phyloP scores from a whole-genome alignment of 2,113 vertebrate species.

The Pontoporia blainvillei region DNA sequence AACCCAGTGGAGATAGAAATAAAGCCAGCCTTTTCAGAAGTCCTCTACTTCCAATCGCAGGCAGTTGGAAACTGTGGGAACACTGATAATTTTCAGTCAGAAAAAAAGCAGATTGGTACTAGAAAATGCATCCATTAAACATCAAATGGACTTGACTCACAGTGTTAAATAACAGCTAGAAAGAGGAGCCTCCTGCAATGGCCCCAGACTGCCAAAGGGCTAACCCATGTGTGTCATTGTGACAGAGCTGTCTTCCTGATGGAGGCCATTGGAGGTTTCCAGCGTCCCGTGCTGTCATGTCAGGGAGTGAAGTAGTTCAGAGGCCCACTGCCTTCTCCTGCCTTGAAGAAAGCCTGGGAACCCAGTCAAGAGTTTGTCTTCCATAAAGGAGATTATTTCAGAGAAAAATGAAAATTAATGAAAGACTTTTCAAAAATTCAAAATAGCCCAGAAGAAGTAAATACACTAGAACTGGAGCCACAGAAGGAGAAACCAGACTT shows the following conservation, averaged over 20 bases:
- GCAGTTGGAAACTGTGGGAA: conserved; percentile 61
- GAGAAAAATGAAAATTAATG: neutral
- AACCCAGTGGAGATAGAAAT: conserved; percentile 70
- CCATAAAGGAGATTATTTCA: neutral
- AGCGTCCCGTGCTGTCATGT: neutral
- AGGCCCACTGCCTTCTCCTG: neutral
- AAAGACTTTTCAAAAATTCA: neutral
- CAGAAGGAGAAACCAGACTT: neutral
- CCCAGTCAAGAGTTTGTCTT: neutral
- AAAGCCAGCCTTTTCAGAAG: conserved; percentile 70
- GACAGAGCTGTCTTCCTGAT: conserved; percentile 50
- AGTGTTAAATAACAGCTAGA: conserved; percentile 57
- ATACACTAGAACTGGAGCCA: neutral
- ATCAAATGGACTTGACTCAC: conserved; percentile 57
- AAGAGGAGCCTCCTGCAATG: conserved; percentile 28
- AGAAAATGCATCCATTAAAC: conserved; percentile 59
- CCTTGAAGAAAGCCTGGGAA: conserved; percentile 35
- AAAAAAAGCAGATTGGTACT: conserved; percentile 65
- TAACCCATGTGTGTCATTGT: conserved; percentile 41
- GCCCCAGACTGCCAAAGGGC: neutral
- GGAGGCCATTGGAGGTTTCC: conserved; percentile 29
- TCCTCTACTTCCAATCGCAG: conserved; percentile 66
- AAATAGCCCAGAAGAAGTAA: neutral
- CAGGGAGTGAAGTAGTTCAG: neutral
- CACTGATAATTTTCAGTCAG: conserved; percentile 74